A percentile compares a stretch with the other conserved stretches of the same genome.
These are phyloP conservation scores for Morpho helenor DNA, from an alignment of 2,888 invertebrate species.

Conservation along the genomic window DNA sequence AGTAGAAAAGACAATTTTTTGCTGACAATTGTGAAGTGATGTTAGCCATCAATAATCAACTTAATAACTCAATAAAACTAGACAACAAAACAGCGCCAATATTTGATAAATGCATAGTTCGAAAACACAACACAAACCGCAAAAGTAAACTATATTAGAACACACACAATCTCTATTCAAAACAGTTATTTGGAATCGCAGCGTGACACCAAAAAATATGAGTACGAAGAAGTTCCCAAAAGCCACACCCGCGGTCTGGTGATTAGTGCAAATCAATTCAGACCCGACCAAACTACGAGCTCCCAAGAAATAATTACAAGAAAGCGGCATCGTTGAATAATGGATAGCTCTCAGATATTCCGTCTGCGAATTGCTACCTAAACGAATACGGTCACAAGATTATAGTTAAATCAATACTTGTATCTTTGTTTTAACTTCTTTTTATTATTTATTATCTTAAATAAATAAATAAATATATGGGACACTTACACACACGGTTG, in stretches of 20 bases:
- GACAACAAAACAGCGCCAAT: too few species aligned
- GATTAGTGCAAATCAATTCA: slow-evolving; percentile 46
- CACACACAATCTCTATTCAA: neutral
- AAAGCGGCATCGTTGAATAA: slow-evolving; percentile 50
- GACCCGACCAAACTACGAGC: slow-evolving; percentile 15
- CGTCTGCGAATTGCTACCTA: slow-evolving; percentile 1
- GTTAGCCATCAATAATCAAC: too few species aligned
- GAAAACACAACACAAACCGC: neutral
- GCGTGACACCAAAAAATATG: slow-evolving; percentile 4
- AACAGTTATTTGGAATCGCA: neutral
- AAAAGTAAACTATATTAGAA: too few species aligned
- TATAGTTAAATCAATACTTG: too few species aligned
- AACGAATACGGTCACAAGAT: too few species aligned
- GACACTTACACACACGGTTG: too few species aligned
- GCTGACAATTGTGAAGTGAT: too few species aligned
- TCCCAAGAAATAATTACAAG: slow-evolving; percentile 40
- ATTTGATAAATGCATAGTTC: neutral
- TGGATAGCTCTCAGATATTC: slow-evolving; percentile 31
- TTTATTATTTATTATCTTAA: too few species aligned
- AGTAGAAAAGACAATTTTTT: too few species aligned
- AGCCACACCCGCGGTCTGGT: slow-evolving; percentile 17
- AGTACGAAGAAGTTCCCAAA: slow-evolving; percentile 6
- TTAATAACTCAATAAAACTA: too few species aligned
- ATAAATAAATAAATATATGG: too few species aligned
- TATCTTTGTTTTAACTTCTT: too few species aligned